These are phyloP conservation scores for Ditula angustiorana DNA, from an alignment of 2,888 invertebrate species.

Conservation along the genomic window DNA sequence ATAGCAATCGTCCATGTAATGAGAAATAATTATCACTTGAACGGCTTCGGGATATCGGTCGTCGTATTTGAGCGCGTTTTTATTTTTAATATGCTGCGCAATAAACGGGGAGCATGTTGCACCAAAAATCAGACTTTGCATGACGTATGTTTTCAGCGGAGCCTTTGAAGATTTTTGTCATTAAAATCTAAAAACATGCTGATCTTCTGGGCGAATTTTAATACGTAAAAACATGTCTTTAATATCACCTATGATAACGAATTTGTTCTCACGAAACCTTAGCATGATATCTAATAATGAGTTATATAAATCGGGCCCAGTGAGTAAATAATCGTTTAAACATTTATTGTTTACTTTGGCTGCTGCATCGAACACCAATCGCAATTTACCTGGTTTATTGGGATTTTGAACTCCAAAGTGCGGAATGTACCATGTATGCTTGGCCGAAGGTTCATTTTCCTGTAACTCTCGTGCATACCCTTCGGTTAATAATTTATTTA, in stretches of 20 bases:
- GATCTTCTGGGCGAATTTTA: constrained; percentile 42
- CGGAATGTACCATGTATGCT: constrained; percentile 3
- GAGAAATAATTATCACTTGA: no score
- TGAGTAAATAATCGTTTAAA: constrained; percentile 6
- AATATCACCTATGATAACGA: constrained; percentile 30
- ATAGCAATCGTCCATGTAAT: constrained; percentile 44
- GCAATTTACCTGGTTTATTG: neutral
- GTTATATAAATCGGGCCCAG: constrained; percentile 24
- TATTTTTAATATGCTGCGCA: no score
- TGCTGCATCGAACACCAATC: constrained; percentile 6
- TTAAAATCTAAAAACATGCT: constrained; percentile 42
- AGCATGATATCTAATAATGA: constrained; percentile 37
- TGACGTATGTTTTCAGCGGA: constrained; percentile 38
- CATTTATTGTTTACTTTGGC: neutral
- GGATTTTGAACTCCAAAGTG: neutral
- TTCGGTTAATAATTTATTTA: constrained; percentile 2
- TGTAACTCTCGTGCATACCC: neutral
- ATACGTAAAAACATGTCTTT: no score
- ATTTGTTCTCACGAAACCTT: constrained; percentile 25
- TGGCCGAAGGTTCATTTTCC: neutral
- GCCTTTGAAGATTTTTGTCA: constrained; percentile 35
- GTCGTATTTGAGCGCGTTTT: no score
- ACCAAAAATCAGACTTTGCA: constrained; percentile 42
- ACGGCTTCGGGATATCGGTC: no score
- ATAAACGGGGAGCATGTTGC: no score